These are phyloP conservation scores for Eulemur rubriventer DNA, from an alignment of 2,797 vertebrate species.

Conservation along the genomic window DNA sequence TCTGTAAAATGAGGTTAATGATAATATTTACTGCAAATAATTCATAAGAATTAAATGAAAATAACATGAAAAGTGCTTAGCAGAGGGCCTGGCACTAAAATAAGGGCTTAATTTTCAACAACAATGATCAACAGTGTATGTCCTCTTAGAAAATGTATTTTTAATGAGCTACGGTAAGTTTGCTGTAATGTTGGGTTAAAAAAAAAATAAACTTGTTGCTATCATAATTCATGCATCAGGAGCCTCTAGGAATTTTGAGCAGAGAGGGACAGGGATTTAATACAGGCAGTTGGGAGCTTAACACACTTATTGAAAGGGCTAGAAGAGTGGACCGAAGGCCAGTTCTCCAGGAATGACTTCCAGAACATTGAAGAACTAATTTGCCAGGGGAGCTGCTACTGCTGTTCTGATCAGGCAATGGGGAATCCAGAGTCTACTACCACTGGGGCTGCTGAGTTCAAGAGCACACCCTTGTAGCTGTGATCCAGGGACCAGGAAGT, in stretches of 20 bases:
- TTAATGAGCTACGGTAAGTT: slow-evolving; percentile 40
- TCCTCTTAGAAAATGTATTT: slow-evolving; percentile 23
- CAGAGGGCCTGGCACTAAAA: background rate
- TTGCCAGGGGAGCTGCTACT: background rate
- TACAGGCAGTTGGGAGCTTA: background rate
- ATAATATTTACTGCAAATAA: background rate
- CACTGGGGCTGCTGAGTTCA: background rate
- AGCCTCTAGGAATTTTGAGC: background rate
- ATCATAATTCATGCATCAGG: background rate
- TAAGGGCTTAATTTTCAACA: background rate
- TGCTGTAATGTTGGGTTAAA: slow-evolving; percentile 20
- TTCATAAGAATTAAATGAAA: slow-evolving; percentile 17
- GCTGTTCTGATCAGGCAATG: background rate
- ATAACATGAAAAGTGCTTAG: background rate
- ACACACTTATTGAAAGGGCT: background rate
- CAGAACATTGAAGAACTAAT: background rate
- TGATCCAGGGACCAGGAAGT: background rate
- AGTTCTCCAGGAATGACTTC: background rate
- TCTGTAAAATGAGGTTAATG: slow-evolving; percentile 8
- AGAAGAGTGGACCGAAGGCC: background rate
- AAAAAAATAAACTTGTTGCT: slow-evolving; percentile 13
- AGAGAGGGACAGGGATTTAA: background rate
- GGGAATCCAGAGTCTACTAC: background rate
- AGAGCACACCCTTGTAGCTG: background rate
- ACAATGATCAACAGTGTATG: background rate